Evolutionary conservation across 2,797 vertebrate species (phyloP).

Genomic region (Microcaecilia unicolor): DNA sequence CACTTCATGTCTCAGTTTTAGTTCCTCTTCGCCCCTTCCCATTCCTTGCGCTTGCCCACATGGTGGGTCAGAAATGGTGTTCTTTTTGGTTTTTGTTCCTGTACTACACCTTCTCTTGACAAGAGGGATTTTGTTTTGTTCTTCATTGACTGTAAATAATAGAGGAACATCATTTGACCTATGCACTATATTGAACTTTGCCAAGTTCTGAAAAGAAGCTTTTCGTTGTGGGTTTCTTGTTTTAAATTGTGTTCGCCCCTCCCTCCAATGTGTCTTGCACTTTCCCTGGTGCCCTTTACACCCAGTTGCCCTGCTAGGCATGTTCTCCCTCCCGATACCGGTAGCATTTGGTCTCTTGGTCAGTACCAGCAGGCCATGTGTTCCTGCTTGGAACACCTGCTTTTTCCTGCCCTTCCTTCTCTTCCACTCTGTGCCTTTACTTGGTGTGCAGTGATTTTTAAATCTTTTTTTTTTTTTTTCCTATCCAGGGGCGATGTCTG

Average conservation of each 20-base stretch:
- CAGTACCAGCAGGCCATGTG: too few species aligned
- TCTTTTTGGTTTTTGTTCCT: constrained; percentile 8
- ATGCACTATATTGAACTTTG: constrained; percentile 23
- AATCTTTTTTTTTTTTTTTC: too few species aligned
- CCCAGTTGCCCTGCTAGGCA: constrained; percentile 26
- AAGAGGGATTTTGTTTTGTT: constrained; percentile 43
- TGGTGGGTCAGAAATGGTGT: constrained; percentile 1
- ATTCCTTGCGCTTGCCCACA: background rate
- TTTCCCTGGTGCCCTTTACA: background rate
- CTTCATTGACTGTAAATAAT: constrained; percentile 34
- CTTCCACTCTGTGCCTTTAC: too few species aligned
- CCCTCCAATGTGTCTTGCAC: background rate
- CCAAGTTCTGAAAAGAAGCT: constrained; percentile 33
- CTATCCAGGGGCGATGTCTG: too few species aligned
- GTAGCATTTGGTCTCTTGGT: too few species aligned
- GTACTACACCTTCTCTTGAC: constrained; percentile 43
- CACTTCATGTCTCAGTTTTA: constrained; percentile 86
- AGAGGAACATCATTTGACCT: constrained; percentile 19
- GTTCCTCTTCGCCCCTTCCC: too few species aligned
- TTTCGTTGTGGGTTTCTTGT: too few species aligned
- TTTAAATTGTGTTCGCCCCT: constrained; percentile 29
- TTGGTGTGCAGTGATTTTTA: too few species aligned
- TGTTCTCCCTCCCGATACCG: constrained; percentile 26
- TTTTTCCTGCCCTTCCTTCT: too few species aligned
- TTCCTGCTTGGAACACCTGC: too few species aligned